These are phyloP conservation scores for Astyanax mexicanus DNA, from an alignment of 2,797 vertebrate species.

Conservation along the genomic window DNA sequence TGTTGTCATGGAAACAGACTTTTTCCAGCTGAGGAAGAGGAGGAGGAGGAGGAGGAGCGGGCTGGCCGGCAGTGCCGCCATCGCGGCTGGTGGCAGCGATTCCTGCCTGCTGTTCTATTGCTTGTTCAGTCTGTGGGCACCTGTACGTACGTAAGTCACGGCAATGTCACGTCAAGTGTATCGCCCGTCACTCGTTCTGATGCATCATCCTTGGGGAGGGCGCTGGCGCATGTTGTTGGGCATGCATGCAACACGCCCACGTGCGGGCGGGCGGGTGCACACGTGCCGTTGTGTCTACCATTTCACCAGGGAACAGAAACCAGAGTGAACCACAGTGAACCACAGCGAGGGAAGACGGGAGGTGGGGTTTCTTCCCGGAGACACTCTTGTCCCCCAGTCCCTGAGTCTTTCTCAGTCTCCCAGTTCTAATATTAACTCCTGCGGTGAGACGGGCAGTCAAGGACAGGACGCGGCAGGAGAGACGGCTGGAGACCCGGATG, in stretches of 20 bases:
- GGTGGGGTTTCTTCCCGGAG: not conserved
- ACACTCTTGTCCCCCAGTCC: no score
- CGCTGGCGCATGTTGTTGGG: conserved; percentile 10
- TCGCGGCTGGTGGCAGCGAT: conserved; percentile 60
- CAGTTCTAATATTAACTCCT: not conserved
- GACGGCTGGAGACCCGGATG: not conserved
- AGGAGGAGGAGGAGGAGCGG: conserved; percentile 64
- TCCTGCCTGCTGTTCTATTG: conserved; percentile 27
- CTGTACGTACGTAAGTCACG: not conserved
- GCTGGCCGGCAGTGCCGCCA: conserved; percentile 67
- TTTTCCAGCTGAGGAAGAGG: conserved; percentile 69
- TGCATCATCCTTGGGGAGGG: not conserved
- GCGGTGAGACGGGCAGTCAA: not conserved
- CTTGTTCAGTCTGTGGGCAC: not conserved
- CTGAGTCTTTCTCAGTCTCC: not conserved
- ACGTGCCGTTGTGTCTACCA: conserved; percentile 6
- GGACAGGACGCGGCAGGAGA: not conserved
- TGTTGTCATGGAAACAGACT: conserved; percentile 85
- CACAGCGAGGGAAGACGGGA: not conserved
- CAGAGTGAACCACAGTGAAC: no score
- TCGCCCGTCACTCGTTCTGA: not conserved
- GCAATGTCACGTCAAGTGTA: conserved; percentile 9
- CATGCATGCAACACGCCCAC: not conserved
- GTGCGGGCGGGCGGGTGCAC: conserved; percentile 8
- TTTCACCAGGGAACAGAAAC: not conserved